Evolutionary conservation across 1,140 invertebrate genomes (phyloP).

Genomic region (Heliothis virescens): DNA sequence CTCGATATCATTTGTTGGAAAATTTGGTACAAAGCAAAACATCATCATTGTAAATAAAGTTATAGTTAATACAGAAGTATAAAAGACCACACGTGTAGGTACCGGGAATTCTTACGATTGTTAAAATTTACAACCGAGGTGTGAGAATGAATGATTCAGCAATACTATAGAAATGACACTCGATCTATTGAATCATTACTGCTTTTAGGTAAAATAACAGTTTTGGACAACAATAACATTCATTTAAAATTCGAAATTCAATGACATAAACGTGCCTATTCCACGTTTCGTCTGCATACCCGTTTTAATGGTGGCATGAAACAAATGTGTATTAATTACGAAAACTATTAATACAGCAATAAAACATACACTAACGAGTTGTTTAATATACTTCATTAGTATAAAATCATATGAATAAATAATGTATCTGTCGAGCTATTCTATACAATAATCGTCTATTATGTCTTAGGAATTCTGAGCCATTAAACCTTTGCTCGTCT

Average conservation of each 20-base stretch:
- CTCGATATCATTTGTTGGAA: not conserved
- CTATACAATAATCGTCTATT: conserved; percentile 30
- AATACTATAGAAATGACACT: conserved; percentile 8
- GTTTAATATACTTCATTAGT: conserved; percentile 9
- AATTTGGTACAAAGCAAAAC: not conserved
- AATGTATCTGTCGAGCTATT: not conserved
- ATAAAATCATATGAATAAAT: conserved; percentile 36
- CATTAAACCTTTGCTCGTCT: conserved; percentile 44
- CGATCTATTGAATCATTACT: conserved; percentile 4
- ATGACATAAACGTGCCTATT: conserved; percentile 9
- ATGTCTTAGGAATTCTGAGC: conserved; percentile 42
- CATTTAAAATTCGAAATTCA: not conserved
- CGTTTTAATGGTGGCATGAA: not conserved
- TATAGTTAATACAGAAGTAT: not conserved
- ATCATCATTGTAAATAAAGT: not conserved
- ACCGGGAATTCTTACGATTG: conserved; percentile 9
- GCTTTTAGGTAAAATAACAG: not conserved
- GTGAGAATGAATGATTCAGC: conserved; percentile 6
- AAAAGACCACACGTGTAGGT: not conserved
- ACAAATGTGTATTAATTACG: conserved; percentile 24
- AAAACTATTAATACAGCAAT: conserved; percentile 15
- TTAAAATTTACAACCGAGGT: not conserved
- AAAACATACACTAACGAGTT: conserved; percentile 13
- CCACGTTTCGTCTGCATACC: not conserved
- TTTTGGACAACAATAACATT: not conserved